Evolutionary conservation across 2,888 invertebrate genomes (phyloP).

Genomic region (Dascillus cervinus): DNA sequence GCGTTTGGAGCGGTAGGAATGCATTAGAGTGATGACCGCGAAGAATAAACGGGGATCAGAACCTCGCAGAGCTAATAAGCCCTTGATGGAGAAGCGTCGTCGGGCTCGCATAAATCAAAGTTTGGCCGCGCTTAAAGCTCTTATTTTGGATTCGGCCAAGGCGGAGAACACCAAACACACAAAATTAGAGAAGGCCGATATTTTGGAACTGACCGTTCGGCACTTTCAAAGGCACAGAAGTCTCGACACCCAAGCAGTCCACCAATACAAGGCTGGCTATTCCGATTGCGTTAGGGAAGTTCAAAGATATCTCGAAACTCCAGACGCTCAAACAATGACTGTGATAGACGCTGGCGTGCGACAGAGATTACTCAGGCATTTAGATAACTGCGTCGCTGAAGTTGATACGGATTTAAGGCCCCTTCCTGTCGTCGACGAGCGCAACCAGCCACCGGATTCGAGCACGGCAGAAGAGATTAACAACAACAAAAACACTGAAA

Average conservation of each 20-base stretch:
- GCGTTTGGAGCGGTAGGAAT: slow-evolving; percentile 4
- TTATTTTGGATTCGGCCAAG: slow-evolving; percentile 63
- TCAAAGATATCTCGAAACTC: slow-evolving; percentile 50
- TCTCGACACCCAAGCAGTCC: slow-evolving; percentile 50
- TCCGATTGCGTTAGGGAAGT: slow-evolving; percentile 60
- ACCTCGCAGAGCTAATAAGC: slow-evolving; percentile 61
- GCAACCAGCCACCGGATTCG: slow-evolving; percentile 40
- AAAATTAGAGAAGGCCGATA: slow-evolving; percentile 80
- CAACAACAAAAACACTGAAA: slow-evolving; percentile 23
- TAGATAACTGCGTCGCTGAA: slow-evolving; percentile 55
- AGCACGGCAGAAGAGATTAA: slow-evolving; percentile 35
- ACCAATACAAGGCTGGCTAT: slow-evolving; percentile 60
- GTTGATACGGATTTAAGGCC: slow-evolving; percentile 47
- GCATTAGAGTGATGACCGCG: slow-evolving; percentile 34
- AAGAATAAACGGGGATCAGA: slow-evolving; percentile 34
- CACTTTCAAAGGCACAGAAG: slow-evolving; percentile 71
- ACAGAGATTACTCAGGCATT: slow-evolving; percentile 51
- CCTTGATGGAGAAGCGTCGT: slow-evolving; percentile 69
- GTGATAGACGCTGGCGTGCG: slow-evolving; percentile 51
- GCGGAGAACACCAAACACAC: slow-evolving; percentile 65
- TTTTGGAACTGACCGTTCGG: slow-evolving; percentile 73
- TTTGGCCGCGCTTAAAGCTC: slow-evolving; percentile 61
- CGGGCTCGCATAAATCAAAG: slow-evolving; percentile 69
- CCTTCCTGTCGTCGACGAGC: slow-evolving; percentile 19
- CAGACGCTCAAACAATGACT: slow-evolving; percentile 52